Evolutionary conservation across 1,140 invertebrate genomes (phyloP), one percentile per base, ranked within the genome.

Genomic region (Anadara kagoshimensis): DNA sequence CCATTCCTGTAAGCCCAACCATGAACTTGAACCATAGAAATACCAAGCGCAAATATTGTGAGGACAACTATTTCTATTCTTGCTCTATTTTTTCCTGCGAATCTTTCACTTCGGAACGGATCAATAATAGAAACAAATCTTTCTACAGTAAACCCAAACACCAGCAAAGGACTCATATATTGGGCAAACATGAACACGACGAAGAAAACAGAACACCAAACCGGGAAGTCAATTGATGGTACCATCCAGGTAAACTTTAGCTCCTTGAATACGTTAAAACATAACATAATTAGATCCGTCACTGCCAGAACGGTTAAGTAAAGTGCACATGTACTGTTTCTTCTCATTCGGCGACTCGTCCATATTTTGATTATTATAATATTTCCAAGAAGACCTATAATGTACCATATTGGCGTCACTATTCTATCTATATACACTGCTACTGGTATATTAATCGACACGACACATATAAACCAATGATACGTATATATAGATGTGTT

Each of bases 101-200:
- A 78, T 58, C 80, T 77, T 49, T 83, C 81, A 67, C 80, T 82
- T 70, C 93, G 92, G 20, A 98, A 91, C 0, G 96, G 97, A 88
- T 96, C 95, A 85, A 96, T 98, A 0, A 99, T 97, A 0, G 97
- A 97, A 36, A 98, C 94, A 89, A 96, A 98, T 51, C 97, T 92
- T 89, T 99, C 97, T 74, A 97, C 91, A 0, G 97, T 98, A 44
- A 98, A 97, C 8, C 95, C 95, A 11, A 88, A 72, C 5, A 88
- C 86, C 0, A 88, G 74, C 8, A 84, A 57, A 0, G 85, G 82
- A 26, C 82, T 84, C 69, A 87, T 75, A 64, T 87, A 86, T 67
- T 87, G 83, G 14, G 82, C 76, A 47, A 81, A 70, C 56, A 84
- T 79, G 63, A 75, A 87, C 22, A 83, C 53, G 3, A 86, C 73